A percentile compares a stretch with the other conserved stretches of the same genome.
These are phyloP conservation scores for Cistogaster globosa DNA, from an alignment of 2,888 invertebrate genomes.

Conservation along the genomic window DNA sequence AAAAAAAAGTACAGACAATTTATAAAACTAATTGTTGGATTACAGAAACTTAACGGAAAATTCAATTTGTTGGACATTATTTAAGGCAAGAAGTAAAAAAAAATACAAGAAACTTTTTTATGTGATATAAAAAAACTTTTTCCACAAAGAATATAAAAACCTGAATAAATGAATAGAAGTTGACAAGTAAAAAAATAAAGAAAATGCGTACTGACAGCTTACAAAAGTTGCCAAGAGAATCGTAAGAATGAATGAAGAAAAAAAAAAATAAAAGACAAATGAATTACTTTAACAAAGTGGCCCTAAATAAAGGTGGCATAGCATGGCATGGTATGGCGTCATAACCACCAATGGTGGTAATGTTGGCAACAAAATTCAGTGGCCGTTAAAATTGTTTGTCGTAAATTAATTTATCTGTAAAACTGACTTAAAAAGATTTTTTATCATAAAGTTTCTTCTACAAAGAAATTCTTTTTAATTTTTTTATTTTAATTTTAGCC, in stretches of 20 bases:
- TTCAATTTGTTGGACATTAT: constrained; percentile 75
- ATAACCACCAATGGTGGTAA: constrained; percentile 68
- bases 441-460: constrained; percentile 41
- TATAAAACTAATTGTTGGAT: constrained; percentile 80
- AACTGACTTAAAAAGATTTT: constrained; percentile 62
- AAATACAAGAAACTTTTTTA: constrained; percentile 64
- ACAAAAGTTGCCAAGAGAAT: constrained; percentile 68
- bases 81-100: constrained; percentile 40
- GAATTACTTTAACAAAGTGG: constrained; percentile 65
- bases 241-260: constrained; percentile 26
- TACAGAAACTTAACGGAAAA: constrained; percentile 78
- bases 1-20: constrained; percentile 44
- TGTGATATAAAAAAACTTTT: constrained; percentile 66
- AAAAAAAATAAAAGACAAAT: constrained; percentile 47
- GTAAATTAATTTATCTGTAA: constrained; percentile 76
- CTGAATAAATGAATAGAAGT: constrained; percentile 36
- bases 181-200: constrained; percentile 42
- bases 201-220: constrained; percentile 74
- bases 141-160: constrained; percentile 50
- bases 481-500: constrained; percentile 18
- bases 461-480: constrained; percentile 10
- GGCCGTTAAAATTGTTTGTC: constrained; percentile 78
- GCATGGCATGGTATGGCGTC: constrained; percentile 64
- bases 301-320: constrained; percentile 59
- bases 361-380: constrained; percentile 74